phyloP scores from a whole-genome alignment of 2,113 vertebrate genomes.

The Oenanthe melanoleuca region DNA sequence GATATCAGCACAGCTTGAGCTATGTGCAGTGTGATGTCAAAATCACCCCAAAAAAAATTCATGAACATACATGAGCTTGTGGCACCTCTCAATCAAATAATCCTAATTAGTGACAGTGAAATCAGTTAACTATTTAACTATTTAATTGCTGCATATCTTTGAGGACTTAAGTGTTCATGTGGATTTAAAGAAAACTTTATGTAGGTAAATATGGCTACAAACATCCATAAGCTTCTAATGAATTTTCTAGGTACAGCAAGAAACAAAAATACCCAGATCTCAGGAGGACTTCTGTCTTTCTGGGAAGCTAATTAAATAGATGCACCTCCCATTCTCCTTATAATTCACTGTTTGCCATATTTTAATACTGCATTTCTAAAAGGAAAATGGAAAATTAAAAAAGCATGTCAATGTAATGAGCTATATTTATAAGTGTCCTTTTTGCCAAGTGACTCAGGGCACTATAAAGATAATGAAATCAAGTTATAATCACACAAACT shows the following conservation, averaged over 20 bases:
- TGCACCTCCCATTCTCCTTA: not conserved
- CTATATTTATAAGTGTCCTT: not conserved
- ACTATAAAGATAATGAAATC: slow-evolving; percentile 1
- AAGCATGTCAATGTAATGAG: not conserved
- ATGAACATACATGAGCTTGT: not conserved
- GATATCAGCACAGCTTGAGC: not conserved
- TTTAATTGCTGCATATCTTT: not conserved
- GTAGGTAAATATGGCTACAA: not conserved
- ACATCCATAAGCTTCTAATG: not conserved
- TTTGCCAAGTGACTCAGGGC: not conserved
- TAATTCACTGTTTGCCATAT: not conserved
- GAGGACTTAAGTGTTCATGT: not conserved
- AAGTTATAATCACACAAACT: slow-evolving; percentile 30
- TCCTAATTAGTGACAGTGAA: not conserved
- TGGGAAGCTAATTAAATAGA: not conserved
- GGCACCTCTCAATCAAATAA: not conserved
- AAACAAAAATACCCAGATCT: not conserved
- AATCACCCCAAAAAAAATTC: not conserved
- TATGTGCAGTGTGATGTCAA: not conserved
- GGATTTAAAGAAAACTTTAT: not conserved
- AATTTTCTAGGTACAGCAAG: not conserved
- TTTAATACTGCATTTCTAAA: not conserved
- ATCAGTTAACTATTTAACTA: not conserved
- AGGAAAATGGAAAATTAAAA: not conserved
- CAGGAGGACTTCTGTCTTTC: not conserved